Percentiles rank a stretch among this genome's conserved stretches.
These are phyloP conservation scores for Cataglyphis livida DNA, from an alignment of 2,888 invertebrate species.

Conservation along the genomic window DNA sequence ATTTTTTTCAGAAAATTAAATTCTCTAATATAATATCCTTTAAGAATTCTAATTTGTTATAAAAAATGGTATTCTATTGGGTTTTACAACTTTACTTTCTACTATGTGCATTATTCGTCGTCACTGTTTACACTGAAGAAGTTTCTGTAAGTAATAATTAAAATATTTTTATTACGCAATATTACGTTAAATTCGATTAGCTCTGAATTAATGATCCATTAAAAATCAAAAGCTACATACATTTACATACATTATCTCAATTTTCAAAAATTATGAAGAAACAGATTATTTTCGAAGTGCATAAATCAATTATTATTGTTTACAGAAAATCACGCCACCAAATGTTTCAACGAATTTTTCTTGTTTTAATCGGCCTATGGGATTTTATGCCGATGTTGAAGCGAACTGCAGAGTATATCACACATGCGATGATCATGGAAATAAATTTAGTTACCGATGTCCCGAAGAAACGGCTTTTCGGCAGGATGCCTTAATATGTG, in stretches of 20 bases:
- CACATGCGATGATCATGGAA: constrained; percentile 82
- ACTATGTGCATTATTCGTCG: constrained; percentile 38
- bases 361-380: constrained; percentile 76
- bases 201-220: background rate
- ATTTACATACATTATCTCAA: background rate
- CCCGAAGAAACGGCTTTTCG: constrained; percentile 82
- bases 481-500: constrained; percentile 82
- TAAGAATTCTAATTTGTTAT: background rate
- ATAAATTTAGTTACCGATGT: constrained; percentile 81
- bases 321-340: constrained; percentile 78
- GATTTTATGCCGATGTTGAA: constrained; percentile 80
- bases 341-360: constrained; percentile 77
- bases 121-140: constrained; percentile 60
- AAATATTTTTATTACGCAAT: no score
- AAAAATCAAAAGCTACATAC: background rate
- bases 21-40: background rate
- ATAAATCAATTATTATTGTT: constrained; percentile 28
- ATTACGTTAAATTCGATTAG: background rate
- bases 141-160: constrained; percentile 71
- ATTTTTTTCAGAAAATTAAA: constrained; percentile 13
- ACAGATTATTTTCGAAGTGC: background rate
- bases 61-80: constrained; percentile 22
- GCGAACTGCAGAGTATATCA: constrained; percentile 81
- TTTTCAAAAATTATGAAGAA: background rate
- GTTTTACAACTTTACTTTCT: constrained; percentile 9